These are phyloP conservation scores for Cyphomyrus plagiostoma DNA, from an alignment of 2,113 vertebrate species.

Conservation along the genomic window DNA sequence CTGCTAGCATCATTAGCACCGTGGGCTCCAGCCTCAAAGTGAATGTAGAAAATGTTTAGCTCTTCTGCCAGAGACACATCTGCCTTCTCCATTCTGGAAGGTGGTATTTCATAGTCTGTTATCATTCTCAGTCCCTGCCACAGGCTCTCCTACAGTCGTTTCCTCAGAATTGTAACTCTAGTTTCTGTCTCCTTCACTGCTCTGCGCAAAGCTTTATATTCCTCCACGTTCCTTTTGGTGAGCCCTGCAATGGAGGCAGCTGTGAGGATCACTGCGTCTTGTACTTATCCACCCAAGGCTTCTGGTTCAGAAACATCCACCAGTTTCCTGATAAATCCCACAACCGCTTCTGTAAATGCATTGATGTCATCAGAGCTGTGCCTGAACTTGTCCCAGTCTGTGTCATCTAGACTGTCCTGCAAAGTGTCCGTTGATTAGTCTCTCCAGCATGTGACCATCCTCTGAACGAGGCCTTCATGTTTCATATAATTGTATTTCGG, in stretches of 20 bases:
- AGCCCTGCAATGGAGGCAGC: too few relatives aligned
- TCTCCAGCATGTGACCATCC: too few relatives aligned
- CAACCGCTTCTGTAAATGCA: neutral
- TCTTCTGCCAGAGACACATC: neutral
- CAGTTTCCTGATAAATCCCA: neutral
- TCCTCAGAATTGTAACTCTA: neutral
- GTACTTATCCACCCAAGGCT: neutral
- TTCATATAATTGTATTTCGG: neutral
- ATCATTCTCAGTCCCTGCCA: neutral
- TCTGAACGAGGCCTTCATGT: neutral
- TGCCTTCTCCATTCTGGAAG: neutral
- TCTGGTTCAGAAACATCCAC: neutral
- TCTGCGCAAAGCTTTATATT: neutral
- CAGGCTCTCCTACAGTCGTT: neutral
- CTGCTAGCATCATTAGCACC: neutral
- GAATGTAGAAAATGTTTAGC: neutral
- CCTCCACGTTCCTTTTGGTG: neutral
- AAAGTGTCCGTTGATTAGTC: too few relatives aligned
- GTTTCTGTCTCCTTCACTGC: neutral
- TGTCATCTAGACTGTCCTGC: too few relatives aligned
- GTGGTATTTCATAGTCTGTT: neutral
- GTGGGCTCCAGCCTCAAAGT: neutral
- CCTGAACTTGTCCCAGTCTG: neutral
- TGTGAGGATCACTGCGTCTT: too few relatives aligned
- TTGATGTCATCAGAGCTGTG: neutral